A percentile compares a stretch with the other conserved stretches of the same genome.
Evolutionary conservation across 1,140 invertebrate species (phyloP).

Genomic region (Venturia canescens): DNA sequence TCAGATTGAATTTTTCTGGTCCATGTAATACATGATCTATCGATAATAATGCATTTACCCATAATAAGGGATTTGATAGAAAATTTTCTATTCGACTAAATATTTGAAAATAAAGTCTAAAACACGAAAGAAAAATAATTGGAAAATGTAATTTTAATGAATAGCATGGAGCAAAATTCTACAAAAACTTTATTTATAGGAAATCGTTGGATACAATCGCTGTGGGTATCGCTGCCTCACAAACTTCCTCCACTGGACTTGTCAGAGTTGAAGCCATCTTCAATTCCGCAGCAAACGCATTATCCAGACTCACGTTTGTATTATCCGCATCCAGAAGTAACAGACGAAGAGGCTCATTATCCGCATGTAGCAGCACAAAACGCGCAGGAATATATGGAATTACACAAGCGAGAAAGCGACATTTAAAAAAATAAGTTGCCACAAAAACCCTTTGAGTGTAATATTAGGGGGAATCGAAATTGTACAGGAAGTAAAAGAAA

Average conservation of each 20-base stretch:
- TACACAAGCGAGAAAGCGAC: slow-evolving; percentile 89
- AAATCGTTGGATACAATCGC: slow-evolving; percentile 88
- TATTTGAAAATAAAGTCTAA: not conserved
- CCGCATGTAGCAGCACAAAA: slow-evolving; percentile 59
- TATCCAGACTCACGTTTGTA: slow-evolving; percentile 53
- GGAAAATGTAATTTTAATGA: not conserved
- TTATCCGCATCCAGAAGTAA: slow-evolving; percentile 41
- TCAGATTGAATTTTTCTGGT: too few species aligned
- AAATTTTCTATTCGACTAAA: too few species aligned
- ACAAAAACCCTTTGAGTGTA: slow-evolving; percentile 6
- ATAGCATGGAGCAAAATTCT: not conserved
- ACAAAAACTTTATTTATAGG: slow-evolving; percentile 76
- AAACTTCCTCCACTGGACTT: slow-evolving; percentile 90
- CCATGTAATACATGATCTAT: too few species aligned
- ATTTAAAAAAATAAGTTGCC: slow-evolving; percentile 75
- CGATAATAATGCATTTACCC: too few species aligned
- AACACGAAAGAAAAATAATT: not conserved
- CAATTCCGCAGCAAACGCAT: slow-evolving; percentile 53
- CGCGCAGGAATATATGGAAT: slow-evolving; percentile 82
- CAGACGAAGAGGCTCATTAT: slow-evolving; percentile 57
- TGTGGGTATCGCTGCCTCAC: slow-evolving; percentile 89
- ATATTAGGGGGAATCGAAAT: not conserved
- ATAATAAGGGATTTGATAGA: too few species aligned
- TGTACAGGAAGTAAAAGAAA: slow-evolving; percentile 14
- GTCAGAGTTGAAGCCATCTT: slow-evolving; percentile 81